Conservation (phyloP, 2,888 invertebrate genomes). For the Unio delphinus region DNA sequence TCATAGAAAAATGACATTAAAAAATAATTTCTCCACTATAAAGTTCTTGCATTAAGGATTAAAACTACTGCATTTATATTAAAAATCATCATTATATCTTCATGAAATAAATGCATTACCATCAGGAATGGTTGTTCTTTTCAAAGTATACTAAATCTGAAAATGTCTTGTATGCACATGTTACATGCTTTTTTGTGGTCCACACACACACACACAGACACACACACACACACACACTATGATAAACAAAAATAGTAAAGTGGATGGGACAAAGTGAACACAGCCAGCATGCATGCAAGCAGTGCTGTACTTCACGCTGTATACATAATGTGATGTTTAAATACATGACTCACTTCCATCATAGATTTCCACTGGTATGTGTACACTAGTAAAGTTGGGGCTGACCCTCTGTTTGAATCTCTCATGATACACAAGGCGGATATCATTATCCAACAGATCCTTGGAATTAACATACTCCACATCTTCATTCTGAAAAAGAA, state of each 20-base stretch:
- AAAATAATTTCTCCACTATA: no score
- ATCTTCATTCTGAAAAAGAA: slow-evolving; percentile 32
- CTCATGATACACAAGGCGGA: slow-evolving; percentile 49
- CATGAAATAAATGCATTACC: no score
- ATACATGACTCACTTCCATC: slow-evolving; percentile 71
- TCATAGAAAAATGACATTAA: no score
- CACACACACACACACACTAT: no score
- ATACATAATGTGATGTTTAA: not conserved
- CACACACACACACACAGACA: no score
- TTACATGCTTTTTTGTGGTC: no score
- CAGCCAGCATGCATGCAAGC: not conserved
- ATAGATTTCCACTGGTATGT: slow-evolving; percentile 73
- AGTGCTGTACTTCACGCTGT: slow-evolving; percentile 1
- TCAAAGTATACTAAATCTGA: no score
- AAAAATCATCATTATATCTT: no score
- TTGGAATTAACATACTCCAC: slow-evolving; percentile 63
- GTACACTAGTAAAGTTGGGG: slow-evolving; percentile 70
- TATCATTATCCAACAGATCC: slow-evolving; percentile 43
- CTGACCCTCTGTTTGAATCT: slow-evolving; percentile 65
- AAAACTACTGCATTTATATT: no score
- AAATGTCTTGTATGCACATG: no score
- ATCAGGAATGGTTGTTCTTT: no score
- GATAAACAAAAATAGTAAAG: not conserved
- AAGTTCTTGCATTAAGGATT: no score
- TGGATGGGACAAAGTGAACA: not conserved